These are phyloP conservation scores for Halictus quadricinctus DNA, from an alignment of 2,888 invertebrate species.

Conservation along the genomic window DNA sequence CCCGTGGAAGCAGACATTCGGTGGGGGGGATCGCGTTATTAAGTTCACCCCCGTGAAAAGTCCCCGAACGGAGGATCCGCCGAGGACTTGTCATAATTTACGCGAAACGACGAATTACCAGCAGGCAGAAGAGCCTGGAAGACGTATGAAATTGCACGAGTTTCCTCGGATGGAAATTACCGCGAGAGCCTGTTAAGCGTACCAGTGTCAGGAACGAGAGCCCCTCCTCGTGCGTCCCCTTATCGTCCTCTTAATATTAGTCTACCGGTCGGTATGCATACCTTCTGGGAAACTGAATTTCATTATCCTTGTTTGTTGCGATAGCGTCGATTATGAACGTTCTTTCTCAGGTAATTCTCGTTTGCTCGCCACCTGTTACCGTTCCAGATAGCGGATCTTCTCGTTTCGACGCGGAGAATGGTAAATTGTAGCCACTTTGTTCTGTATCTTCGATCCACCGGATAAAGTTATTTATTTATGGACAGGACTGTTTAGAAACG, in stretches of 20 bases:
- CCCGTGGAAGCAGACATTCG: conserved; percentile 14
- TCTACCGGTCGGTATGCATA: background rate
- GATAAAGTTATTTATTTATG: background rate
- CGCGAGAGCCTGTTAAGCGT: background rate
- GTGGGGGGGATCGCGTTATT: conserved; percentile 36
- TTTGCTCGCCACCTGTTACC: conserved; percentile 6
- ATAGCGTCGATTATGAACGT: conserved; percentile 12
- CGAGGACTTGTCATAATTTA: conserved; percentile 34
- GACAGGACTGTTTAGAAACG: background rate
- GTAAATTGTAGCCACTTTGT: background rate
- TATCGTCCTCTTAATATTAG: conserved; percentile 3
- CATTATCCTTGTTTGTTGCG: conserved; percentile 3
- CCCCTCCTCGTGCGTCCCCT: background rate
- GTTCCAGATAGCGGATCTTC: background rate
- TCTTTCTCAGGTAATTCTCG: conserved; percentile 10
- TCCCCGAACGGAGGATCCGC: conserved; percentile 23
- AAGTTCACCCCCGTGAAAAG: conserved; percentile 40
- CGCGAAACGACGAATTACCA: background rate
- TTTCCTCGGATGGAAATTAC: conserved; percentile 5
- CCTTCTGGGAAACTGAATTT: conserved; percentile 10
- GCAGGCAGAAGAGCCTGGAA: background rate
- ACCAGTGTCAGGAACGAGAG: background rate
- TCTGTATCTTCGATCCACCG: background rate
- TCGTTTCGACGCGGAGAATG: background rate
- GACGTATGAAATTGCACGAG: background rate